phyloP scores from a whole-genome alignment of 2,888 invertebrate genomes.

The Melieria omissa region DNA sequence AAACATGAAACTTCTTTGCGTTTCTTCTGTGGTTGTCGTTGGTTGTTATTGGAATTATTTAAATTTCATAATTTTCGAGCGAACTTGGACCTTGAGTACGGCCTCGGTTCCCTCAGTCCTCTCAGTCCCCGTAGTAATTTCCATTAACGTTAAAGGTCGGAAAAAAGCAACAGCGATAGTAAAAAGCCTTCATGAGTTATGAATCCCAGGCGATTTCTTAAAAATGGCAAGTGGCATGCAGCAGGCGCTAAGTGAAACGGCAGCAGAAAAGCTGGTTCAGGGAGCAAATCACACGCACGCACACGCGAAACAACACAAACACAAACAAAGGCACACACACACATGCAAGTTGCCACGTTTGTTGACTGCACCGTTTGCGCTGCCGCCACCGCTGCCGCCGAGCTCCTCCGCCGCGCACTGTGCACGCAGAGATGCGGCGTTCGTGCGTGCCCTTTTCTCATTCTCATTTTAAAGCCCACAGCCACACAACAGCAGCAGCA shows the following conservation, averaged over 20 bases:
- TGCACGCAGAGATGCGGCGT: background rate
- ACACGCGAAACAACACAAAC: constrained; percentile 1
- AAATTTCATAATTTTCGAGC: too few relatives aligned
- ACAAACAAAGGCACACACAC: background rate
- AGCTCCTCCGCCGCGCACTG: background rate
- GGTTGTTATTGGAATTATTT: too few relatives aligned
- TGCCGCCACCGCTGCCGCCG: background rate
- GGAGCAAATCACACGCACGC: background rate
- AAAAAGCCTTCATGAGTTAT: background rate
- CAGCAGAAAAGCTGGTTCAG: background rate
- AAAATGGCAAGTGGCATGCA: background rate
- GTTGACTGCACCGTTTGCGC: background rate
- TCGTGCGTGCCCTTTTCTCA: background rate
- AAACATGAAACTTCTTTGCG: too few relatives aligned
- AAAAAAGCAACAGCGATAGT: too few relatives aligned
- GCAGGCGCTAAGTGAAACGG: background rate
- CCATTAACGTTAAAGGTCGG: too few relatives aligned
- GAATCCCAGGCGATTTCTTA: background rate
- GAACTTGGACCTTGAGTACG: too few relatives aligned
- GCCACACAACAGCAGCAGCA: too few relatives aligned
- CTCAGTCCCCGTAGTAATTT: too few relatives aligned
- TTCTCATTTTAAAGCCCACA: too few relatives aligned
- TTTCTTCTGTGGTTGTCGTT: too few relatives aligned
- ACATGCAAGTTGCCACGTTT: background rate
- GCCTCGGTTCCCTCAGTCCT: too few relatives aligned